These are phyloP conservation scores for Stigmatopora nigra DNA, from an alignment of 2,113 vertebrate species.

Conservation along the genomic window DNA sequence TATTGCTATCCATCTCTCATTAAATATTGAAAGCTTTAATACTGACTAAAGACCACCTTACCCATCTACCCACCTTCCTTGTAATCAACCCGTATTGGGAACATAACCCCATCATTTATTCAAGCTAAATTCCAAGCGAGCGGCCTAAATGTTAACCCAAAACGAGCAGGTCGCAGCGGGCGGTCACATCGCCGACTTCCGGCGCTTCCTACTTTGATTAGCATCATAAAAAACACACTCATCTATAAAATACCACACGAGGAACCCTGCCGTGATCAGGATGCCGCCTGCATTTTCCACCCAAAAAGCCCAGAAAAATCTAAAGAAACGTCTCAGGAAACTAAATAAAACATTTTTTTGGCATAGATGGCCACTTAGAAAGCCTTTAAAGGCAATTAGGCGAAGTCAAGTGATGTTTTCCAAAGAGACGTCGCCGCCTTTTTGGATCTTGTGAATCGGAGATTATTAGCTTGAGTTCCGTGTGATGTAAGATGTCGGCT, in stretches of 20 bases:
- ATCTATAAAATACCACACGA: constrained; percentile 29
- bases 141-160: constrained; percentile 20
- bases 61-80: no score
- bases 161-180: constrained; percentile 17
- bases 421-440: constrained; percentile 18
- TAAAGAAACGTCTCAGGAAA: constrained; percentile 7
- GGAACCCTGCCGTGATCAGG: constrained; percentile 11
- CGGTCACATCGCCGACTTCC: constrained; percentile 24
- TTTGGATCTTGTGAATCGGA: constrained; percentile 23
- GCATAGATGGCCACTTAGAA: constrained; percentile 1
- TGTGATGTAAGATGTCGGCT: constrained; percentile 18
- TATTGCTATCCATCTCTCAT: no score
- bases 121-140: constrained; percentile 1
- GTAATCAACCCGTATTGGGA: not conserved
- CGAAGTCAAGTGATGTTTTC: constrained; percentile 18
- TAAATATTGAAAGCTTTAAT: no score
- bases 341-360: constrained; percentile 14
- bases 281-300: constrained; percentile 15
- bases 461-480: constrained; percentile 20
- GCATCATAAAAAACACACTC: constrained; percentile 55
- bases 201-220: constrained; percentile 51
- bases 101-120: not conserved
- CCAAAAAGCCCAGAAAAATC: not conserved
- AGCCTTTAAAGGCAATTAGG: constrained; percentile 25
- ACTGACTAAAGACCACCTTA: no score